Evolutionary conservation across 2,113 vertebrate species (phyloP), one percentile per base, ranked within the genome.

Genomic region (Oenanthe melanoleuca): DNA sequence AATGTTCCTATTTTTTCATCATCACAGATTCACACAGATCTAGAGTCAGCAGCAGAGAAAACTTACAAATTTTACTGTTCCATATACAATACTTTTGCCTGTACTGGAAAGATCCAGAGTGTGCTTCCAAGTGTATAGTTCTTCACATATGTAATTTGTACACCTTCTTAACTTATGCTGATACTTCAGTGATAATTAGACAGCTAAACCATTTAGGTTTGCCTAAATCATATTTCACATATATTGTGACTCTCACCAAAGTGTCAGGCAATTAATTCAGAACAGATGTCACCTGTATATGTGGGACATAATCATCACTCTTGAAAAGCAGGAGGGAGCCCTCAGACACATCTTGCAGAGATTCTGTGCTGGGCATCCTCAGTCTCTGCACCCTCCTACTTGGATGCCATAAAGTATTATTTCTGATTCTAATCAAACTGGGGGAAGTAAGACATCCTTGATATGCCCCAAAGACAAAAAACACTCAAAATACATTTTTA

Each of bases 91-190:
- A 22, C 2, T 22, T 77, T n/a, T 59, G 16, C 28, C 8, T 9
- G 8, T 59, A 53, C 33, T 80, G 47, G 85, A 94, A 94, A 91
- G 22, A 71, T 73, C 69, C 56, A 49, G 53, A 14, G 45, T 74
- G 60, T 74, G 34, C 52, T 94, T 97, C 90, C 89, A 96, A 86
- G 85, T 64, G 42, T 81, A 47, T 61, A 88, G 89, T 83, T 78
- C 95, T 95, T 88, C 79, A 86, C 85, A 86, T 50, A 52, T 57
- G 52, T 87, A 82, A 42, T 75, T 61, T 81, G 81, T 63, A 53
- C 73, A 67, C 5, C 20, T 88, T 86, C 66, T 82, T 87, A 64
- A 79, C 45, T 69, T 92, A 63, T 60, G 45, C 60, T 77, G 78
- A 86, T n/a, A 83, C 57, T 38, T 52, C 65, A 61, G 37, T 81